Base-by-base conservation (phyloP, 2,888 invertebrate species). In the Drosophila subsilvestris region DNA sequence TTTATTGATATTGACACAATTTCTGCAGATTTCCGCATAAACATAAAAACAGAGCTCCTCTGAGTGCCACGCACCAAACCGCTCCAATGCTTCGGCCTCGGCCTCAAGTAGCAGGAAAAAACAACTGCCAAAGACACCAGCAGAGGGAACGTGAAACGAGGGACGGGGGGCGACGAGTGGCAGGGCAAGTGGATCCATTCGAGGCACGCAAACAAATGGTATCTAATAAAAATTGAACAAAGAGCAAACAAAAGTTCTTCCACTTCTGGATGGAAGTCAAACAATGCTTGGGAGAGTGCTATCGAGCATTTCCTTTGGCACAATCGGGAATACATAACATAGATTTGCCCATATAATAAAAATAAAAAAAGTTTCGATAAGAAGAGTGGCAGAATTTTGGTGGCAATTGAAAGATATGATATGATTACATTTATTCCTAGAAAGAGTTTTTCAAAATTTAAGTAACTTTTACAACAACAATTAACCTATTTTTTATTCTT, bases 1-100 rank as follows among this genome's bases (percentile, higher is more conserved):
- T 90, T 91, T 91, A 90, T 91, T 90, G 90, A 90, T 90, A 90
- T 90, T 91, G 91, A 89, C 91, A 90, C 91, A 90, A 91, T 90
- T 90, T 90, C 89, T 86, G 87, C 90, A 90, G 91, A 90, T 91
- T 91, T 90, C 86, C 88, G 89, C 86, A 88, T 90, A 89, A 89
- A 88, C 84, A 90, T 86, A 89, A 88, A 89, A 89, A 88, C 77
- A 77, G 72, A 72, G 76, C 75, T 32, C 48, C 37, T 37, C 27
- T 2, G 25, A 25, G 25, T 6, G 0, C 37, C 37, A 37, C 37
- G 37, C 37, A 37, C 7, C 37, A 42, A 56, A 17, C 55, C n/a
- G n/a, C n/a, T 55, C n/a, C 56, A 43, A 66, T 78, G 54, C 29
- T 70, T 68, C 37, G n/a, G 43, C 58, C 65, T 70, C 37, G 7